Percentiles rank a stretch among this genome's conserved stretches.
Conservation (phyloP, 2,888 invertebrate genomes). For the Drosophila subquinaria region DNA sequence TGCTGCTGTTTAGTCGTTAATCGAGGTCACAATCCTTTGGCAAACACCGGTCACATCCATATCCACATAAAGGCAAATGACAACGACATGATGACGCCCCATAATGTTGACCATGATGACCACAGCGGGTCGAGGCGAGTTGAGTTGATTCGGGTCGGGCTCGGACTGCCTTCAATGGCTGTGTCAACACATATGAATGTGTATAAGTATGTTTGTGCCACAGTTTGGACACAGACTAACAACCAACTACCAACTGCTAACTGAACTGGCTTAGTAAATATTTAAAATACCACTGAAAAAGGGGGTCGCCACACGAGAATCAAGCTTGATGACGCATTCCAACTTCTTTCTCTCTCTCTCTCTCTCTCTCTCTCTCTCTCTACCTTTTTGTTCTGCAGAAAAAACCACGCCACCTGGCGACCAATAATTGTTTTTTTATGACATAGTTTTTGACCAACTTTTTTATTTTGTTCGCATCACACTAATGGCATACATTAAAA, state of each 20-base stretch:
- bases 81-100: conserved; percentile 14
- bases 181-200: conserved; percentile 47
- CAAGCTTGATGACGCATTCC: conserved; percentile 18
- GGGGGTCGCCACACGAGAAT: conserved; percentile 17
- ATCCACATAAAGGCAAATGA: conserved; percentile 21
- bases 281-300: conserved; percentile 63
- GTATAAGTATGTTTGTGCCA: background rate
- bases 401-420: conserved; percentile 38
- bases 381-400: background rate
- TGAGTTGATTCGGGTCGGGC: background rate
- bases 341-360: background rate
- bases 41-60: conserved; percentile 30
- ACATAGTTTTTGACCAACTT: conserved; percentile 31
- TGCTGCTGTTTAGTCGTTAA: conserved; percentile 28
- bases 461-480: conserved; percentile 41
- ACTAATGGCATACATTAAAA: conserved; percentile 38
- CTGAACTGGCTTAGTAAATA: conserved; percentile 58
- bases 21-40: conserved; percentile 33
- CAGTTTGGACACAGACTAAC: conserved; percentile 3
- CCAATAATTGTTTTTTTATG: conserved; percentile 46
- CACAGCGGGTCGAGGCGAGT: conserved; percentile 33
- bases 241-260: background rate
- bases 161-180: conserved; percentile 32
- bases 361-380: too few relatives aligned
- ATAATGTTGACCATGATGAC: conserved; percentile 54